Percentiles rank a stretch among this genome's conserved stretches.
Conservation (phyloP, 2,888 invertebrate genomes). For the Glyphotaelius pellucidus region DNA sequence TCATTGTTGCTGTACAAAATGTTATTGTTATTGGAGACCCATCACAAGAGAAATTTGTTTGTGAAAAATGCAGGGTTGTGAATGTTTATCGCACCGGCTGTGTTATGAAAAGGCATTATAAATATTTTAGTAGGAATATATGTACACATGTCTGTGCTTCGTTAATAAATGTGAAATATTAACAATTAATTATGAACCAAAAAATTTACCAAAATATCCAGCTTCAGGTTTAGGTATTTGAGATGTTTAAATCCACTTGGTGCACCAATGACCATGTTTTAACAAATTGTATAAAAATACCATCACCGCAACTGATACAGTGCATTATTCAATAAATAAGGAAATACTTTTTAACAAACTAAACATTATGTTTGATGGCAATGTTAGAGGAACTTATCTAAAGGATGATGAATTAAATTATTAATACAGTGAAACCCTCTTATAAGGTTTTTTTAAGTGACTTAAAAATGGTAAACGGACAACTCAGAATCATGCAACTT, state of each 20-base stretch:
- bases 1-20: not conserved
- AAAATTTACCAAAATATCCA: not conserved
- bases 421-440: not conserved
- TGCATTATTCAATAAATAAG: not conserved
- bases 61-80: conserved; percentile 15
- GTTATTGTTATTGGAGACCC: conserved; percentile 2
- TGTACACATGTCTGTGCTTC: not conserved
- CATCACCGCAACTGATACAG: not conserved
- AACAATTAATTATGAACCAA: not conserved
- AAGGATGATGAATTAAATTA: not conserved
- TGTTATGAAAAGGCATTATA: not conserved
- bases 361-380: not conserved
- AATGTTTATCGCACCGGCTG: conserved; percentile 37
- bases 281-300: not conserved
- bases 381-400: not conserved
- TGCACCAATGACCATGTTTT: not conserved
- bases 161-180: not conserved
- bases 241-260: not conserved
- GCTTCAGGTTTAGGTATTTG: not conserved
- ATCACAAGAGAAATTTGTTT: not conserved
- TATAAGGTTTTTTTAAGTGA: not conserved
- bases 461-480: not conserved
- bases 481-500: too few species aligned
- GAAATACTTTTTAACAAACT: not conserved
- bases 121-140: not conserved